Percentiles rank a stretch among this genome's conserved stretches.
Evolutionary conservation across 2,797 vertebrate genomes (phyloP).

Genomic region (Cryptoblepharus egeriae): DNA sequence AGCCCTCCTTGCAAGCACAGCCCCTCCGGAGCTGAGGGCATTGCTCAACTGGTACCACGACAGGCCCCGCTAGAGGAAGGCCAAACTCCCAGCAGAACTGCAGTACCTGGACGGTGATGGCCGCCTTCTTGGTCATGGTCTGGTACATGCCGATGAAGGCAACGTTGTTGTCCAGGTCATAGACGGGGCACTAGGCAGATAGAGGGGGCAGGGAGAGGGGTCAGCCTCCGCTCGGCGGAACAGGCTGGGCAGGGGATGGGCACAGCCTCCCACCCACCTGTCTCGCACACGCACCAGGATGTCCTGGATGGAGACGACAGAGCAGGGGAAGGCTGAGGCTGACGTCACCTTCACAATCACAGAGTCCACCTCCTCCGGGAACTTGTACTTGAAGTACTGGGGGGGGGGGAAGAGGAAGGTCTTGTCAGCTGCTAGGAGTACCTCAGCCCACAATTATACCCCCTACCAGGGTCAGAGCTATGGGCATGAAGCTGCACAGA

Average conservation of each 20-base stretch:
- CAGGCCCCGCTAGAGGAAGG: accelerated
- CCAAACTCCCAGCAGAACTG: accelerated
- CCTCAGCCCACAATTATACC: too few relatives aligned
- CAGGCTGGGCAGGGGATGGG: too few relatives aligned
- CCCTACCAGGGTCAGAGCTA: neutral
- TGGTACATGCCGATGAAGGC: slow-evolving; percentile 98
- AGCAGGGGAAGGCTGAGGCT: slow-evolving; percentile 90
- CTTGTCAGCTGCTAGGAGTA: accelerated
- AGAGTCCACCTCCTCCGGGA: slow-evolving; percentile 88
- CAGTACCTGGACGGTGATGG: slow-evolving; percentile 96
- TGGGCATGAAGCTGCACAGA: neutral
- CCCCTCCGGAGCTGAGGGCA: neutral
- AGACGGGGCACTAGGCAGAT: slow-evolving; percentile 88
- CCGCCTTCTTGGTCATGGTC: slow-evolving; percentile 97
- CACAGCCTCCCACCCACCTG: neutral
- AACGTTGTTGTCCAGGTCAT: slow-evolving; percentile 97
- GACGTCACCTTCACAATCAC: slow-evolving; percentile 97
- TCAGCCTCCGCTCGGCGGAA: neutral
- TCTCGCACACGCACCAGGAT: slow-evolving; percentile 82
- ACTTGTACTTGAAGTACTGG: slow-evolving; percentile 96
- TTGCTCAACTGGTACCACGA: accelerated
- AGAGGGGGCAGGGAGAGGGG: neutral
- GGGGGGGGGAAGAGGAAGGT: too few relatives aligned
- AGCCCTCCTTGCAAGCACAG: neutral
- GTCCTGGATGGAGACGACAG: slow-evolving; percentile 96